A percentile compares a stretch with the other conserved stretches of the same genome.
phyloP scores from a whole-genome alignment of 2,888 invertebrate species.

The Cremastinae sp. region DNA sequence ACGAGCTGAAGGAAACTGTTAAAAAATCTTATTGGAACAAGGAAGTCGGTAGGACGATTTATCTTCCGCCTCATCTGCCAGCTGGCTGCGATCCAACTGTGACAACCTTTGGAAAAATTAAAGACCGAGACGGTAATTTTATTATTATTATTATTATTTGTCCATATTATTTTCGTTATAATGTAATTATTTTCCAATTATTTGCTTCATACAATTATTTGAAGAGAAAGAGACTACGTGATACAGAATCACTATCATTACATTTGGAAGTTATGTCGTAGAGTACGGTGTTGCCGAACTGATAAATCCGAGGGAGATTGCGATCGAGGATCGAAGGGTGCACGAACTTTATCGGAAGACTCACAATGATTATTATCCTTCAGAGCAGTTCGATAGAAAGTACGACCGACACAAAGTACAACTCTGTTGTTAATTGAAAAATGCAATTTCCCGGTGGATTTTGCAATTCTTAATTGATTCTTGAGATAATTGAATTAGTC shows the following conservation, averaged over 20 bases:
- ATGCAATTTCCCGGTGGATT: background rate
- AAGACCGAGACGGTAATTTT: conserved; percentile 43
- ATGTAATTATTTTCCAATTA: background rate
- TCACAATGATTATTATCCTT: conserved; percentile 80
- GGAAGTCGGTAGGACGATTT: conserved; percentile 79
- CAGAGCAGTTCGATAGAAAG: conserved; percentile 78
- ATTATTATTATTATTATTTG: too few species aligned
- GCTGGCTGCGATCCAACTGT: conserved; percentile 77
- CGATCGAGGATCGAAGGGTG: conserved; percentile 77
- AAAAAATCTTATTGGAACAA: conserved; percentile 80
- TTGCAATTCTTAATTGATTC: background rate
- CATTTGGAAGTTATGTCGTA: conserved; percentile 53
- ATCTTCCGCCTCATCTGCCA: conserved; percentile 80
- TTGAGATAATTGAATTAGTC: background rate
- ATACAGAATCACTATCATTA: too few species aligned
- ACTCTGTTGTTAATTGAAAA: conserved; percentile 13
- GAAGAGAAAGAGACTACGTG: background rate
- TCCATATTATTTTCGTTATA: too few species aligned
- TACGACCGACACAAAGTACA: conserved; percentile 63
- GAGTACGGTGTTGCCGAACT: conserved; percentile 74
- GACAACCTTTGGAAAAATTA: conserved; percentile 78
- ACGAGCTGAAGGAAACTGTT: conserved; percentile 81
- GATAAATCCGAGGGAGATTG: conserved; percentile 78
- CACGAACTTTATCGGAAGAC: conserved; percentile 80
- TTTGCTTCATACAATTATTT: background rate